Percentiles rank a stretch among this genome's conserved stretches.
phyloP scores from a whole-genome alignment of 2,113 vertebrate genomes.

The Nyctereutes procyonoides region DNA sequence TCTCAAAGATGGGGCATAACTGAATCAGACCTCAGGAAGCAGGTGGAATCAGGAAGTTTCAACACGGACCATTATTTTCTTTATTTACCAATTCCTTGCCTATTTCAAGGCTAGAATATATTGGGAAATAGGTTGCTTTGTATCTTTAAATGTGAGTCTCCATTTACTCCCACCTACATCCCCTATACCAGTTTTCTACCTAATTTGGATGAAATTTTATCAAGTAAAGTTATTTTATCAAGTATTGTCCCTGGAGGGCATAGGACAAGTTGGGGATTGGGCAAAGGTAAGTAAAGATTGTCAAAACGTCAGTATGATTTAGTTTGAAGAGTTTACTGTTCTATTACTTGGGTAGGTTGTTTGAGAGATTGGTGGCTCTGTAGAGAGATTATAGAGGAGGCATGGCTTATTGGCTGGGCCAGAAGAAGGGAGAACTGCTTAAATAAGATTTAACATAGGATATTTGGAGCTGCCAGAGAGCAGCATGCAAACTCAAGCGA shows the following conservation, averaged over 20 bases:
- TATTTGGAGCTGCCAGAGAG: not conserved
- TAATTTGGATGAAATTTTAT: constrained; percentile 23
- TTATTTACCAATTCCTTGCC: not conserved
- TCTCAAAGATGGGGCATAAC: constrained; percentile 1
- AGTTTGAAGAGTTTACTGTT: constrained; percentile 6
- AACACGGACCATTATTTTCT: not conserved
- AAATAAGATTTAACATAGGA: not conserved
- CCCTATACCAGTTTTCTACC: not conserved
- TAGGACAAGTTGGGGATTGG: not conserved
- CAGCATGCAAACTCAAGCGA: not conserved
- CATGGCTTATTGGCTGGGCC: not conserved
- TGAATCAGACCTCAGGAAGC: constrained; percentile 26
- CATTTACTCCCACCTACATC: not conserved
- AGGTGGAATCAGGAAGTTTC: constrained; percentile 2
- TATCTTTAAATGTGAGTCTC: constrained; percentile 41
- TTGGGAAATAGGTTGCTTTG: constrained; percentile 15
- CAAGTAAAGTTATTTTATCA: not conserved
- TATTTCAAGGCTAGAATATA: not conserved
- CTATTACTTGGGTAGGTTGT: not conserved
- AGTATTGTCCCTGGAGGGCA: not conserved
- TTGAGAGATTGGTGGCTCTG: not conserved
- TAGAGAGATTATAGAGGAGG: not conserved
- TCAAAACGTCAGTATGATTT: not conserved
- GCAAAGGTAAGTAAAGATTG: not conserved
- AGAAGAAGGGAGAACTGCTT: not conserved